Conservation (phyloP, 2,113 vertebrate species). For the Apteryx mantelli region DNA sequence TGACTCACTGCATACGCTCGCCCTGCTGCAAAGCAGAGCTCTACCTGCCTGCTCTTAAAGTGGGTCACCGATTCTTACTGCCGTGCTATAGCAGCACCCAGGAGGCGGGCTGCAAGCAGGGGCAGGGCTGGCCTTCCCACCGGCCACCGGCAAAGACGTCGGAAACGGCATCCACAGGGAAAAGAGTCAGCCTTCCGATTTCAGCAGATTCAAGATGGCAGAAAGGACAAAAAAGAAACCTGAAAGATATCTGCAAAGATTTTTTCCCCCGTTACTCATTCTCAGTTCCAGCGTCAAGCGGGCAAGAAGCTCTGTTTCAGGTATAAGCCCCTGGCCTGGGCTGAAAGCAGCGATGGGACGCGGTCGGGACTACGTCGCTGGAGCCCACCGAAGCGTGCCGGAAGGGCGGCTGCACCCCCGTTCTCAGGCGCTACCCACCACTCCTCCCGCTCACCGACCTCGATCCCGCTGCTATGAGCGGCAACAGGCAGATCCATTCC, state of each 20-base stretch:
- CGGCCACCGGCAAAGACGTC: fast-evolving
- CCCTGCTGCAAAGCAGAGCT: not conserved
- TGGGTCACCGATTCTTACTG: not conserved
- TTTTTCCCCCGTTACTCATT: not conserved
- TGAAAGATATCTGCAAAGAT: not conserved
- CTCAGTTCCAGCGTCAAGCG: fast-evolving
- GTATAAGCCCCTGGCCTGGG: not conserved
- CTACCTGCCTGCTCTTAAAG: not conserved
- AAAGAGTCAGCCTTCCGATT: fast-evolving
- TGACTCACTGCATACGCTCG: not conserved
- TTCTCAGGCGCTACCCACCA: not conserved
- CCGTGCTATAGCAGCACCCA: not conserved
- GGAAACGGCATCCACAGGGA: not conserved
- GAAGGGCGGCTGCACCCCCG: not conserved
- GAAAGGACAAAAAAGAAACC: not conserved
- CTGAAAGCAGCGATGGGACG: not conserved
- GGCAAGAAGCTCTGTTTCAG: not conserved
- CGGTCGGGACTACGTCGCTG: no score
- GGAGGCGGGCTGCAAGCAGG: not conserved
- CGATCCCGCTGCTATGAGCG: fast-evolving
- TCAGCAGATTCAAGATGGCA: fast-evolving
- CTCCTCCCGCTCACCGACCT: not conserved
- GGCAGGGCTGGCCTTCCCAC: not conserved
- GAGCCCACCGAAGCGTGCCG: no score
- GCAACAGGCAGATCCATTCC: not conserved